Conservation (phyloP, 2,797 vertebrate genomes). For the Champsocephalus esox region DNA sequence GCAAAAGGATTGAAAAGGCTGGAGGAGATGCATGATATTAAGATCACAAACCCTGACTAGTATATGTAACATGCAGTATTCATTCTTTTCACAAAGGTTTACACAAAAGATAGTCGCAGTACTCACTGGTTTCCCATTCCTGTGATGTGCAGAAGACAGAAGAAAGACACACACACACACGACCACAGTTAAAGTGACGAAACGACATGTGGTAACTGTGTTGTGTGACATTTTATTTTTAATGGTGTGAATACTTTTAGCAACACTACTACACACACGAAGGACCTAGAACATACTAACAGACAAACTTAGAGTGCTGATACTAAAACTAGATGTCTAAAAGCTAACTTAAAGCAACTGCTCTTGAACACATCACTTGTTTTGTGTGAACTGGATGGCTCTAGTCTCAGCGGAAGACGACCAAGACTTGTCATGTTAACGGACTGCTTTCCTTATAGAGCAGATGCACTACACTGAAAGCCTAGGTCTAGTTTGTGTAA, state of each 20-base stretch:
- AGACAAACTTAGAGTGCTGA: slow-evolving; percentile 10
- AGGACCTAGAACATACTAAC: slow-evolving; percentile 19
- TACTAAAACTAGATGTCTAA: not conserved
- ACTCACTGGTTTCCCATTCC: slow-evolving; percentile 91
- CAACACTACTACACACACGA: slow-evolving; percentile 23
- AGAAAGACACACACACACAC: slow-evolving; percentile 74
- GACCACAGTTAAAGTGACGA: slow-evolving; percentile 63
- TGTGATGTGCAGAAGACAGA: slow-evolving; percentile 84
- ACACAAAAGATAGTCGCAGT: slow-evolving; percentile 76
- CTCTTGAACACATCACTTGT: not conserved
- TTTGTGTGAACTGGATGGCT: not conserved
- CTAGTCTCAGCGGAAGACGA: not conserved
- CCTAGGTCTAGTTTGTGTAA: not conserved
- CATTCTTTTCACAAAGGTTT: slow-evolving; percentile 57
- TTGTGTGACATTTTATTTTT: not conserved
- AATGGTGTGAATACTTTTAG: slow-evolving; percentile 7
- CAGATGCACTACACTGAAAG: not conserved
- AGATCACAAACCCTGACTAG: slow-evolving; percentile 56
- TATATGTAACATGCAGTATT: slow-evolving; percentile 83
- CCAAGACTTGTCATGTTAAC: slow-evolving; percentile 3
- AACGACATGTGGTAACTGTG: slow-evolving; percentile 20
- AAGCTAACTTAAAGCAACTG: not conserved
- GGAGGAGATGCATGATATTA: slow-evolving; percentile 59
- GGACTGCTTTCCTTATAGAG: slow-evolving; percentile 2
- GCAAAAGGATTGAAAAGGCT: slow-evolving; percentile 60